phyloP scores from a whole-genome alignment of 2,113 vertebrate species.

The Porphyrio hochstetteri region DNA sequence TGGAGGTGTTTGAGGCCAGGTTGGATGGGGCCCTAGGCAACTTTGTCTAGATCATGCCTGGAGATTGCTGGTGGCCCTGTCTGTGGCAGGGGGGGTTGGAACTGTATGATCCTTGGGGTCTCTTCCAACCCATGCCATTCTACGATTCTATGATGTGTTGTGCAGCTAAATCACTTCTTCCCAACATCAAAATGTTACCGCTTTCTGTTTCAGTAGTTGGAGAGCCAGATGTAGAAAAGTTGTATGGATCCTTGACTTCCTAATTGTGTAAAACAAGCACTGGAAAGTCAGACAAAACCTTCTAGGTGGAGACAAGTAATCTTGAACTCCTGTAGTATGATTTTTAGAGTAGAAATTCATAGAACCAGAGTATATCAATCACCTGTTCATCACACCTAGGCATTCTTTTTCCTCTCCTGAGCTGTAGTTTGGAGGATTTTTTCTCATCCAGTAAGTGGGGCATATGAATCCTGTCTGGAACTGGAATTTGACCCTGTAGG shows the following conservation, averaged over 20 bases:
- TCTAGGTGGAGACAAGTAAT: background rate
- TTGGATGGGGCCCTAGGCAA: too few species aligned
- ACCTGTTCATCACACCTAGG: background rate
- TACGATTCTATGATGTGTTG: too few species aligned
- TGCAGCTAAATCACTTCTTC: background rate
- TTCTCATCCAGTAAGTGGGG: accelerated
- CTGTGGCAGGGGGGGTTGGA: too few species aligned
- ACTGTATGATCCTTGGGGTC: too few species aligned
- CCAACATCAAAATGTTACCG: background rate
- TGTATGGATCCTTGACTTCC: background rate
- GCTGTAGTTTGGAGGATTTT: background rate
- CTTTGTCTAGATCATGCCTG: too few species aligned
- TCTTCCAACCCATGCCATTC: too few species aligned
- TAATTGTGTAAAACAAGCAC: background rate
- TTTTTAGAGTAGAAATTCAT: background rate
- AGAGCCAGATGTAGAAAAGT: background rate
- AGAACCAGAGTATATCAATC: background rate
- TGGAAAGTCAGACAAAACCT: background rate
- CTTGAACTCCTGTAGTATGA: background rate
- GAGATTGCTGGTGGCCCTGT: too few species aligned
- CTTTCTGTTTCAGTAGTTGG: background rate
- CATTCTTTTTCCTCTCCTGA: background rate
- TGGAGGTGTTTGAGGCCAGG: too few species aligned
- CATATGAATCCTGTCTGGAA: background rate
- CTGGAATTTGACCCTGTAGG: background rate